Conservation (phyloP, 2,113 vertebrate genomes). For the Ochotona curzoniae region DNA sequence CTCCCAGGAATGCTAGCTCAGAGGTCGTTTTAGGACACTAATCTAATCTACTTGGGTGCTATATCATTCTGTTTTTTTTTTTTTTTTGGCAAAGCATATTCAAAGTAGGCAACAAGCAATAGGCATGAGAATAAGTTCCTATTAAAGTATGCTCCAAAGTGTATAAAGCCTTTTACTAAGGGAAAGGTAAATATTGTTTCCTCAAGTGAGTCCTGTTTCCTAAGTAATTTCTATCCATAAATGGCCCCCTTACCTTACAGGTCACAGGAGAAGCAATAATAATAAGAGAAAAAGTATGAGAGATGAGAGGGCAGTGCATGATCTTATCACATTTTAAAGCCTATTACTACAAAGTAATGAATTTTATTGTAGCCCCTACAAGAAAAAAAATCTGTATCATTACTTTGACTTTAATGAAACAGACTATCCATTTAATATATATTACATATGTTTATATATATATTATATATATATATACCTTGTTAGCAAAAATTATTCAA, state of each 20-base stretch:
- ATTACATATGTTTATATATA: too few relatives aligned
- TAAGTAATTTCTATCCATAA: constrained; percentile 46
- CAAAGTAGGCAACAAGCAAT: constrained; percentile 23
- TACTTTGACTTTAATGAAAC: constrained; percentile 23
- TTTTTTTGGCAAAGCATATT: constrained; percentile 49
- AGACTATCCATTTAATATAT: background rate
- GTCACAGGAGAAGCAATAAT: background rate
- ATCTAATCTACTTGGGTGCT: constrained; percentile 51
- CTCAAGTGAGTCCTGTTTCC: background rate
- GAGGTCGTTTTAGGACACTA: constrained; percentile 62
- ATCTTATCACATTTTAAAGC: constrained; percentile 42
- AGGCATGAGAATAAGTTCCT: constrained; percentile 1
- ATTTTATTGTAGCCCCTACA: background rate
- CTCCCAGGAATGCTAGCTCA: constrained; percentile 46
- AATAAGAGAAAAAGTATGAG: background rate
- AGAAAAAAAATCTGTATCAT: constrained; percentile 29
- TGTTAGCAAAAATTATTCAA: constrained; percentile 47
- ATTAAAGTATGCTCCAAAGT: constrained; percentile 38
- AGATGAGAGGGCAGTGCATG: background rate
- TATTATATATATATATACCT: background rate
- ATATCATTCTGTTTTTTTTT: constrained; percentile 26
- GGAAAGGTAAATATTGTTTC: constrained; percentile 40
- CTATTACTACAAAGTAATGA: constrained; percentile 51
- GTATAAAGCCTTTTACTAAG: constrained; percentile 37
- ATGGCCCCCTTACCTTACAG: background rate